These are phyloP conservation scores for Agapornis canus DNA, from an alignment of 2,797 vertebrate species.

Conservation along the genomic window DNA sequence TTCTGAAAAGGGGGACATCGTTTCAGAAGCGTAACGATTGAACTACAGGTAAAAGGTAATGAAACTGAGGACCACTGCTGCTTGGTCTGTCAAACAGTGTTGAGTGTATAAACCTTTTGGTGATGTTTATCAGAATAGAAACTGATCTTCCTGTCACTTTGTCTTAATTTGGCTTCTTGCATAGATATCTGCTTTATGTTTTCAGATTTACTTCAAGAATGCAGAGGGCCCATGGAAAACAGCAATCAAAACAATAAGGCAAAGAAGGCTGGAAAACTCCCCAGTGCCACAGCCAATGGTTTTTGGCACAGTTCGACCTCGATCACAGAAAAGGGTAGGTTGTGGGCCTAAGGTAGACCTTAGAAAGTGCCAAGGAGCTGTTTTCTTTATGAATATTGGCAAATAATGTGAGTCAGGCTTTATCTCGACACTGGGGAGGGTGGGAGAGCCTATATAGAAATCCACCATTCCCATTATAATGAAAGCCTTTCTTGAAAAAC, in stretches of 20 bases:
- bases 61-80: background rate
- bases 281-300: constrained; percentile 36
- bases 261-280: constrained; percentile 65
- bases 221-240: constrained; percentile 85
- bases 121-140: background rate
- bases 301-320: constrained; percentile 43
- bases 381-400: background rate
- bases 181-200: background rate
- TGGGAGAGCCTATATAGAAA: background rate
- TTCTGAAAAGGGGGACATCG: background rate
- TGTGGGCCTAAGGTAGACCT: background rate
- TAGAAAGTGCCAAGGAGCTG: background rate
- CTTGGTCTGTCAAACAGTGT: background rate
- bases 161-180: background rate
- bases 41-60: background rate
- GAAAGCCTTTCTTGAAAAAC: background rate
- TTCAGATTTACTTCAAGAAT: constrained; percentile 86
- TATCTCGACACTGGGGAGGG: background rate
- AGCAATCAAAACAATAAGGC: constrained; percentile 77
- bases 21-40: background rate
- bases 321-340: constrained; percentile 85
- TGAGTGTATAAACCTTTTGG: background rate
- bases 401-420: background rate
- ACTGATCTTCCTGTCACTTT: background rate
- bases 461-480: background rate